Evolutionary conservation across 2,113 vertebrate genomes (phyloP), one percentile per base, ranked within the genome.

Genomic region (Stegastes partitus): DNA sequence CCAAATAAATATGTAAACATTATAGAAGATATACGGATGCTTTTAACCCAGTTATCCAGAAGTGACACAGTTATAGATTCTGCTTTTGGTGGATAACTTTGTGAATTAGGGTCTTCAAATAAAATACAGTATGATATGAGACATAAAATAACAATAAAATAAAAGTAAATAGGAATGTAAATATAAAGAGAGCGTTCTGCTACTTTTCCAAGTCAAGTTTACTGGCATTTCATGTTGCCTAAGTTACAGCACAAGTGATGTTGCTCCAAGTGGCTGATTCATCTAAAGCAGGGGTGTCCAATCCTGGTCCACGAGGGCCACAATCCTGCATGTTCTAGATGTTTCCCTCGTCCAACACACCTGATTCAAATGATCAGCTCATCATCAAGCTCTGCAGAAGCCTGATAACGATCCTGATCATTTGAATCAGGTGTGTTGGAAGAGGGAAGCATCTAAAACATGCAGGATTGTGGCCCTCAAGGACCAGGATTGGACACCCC

Each of bases 151-250:
- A n/a, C n/a, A n/a, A 68, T 5, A 3, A 81, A 66, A 42, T 73
- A 65, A 2, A 83, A 77, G 53, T 79, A 84, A 81, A 76, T 82
- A 82, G 62, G 15, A 83, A 55, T 56, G 66, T 82, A 65, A 83
- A 78, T 80, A 77, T 71, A 61, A 89, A 73, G 63, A 80, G 25
- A 79, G 28, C 0, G 1, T 67, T 56, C 63, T 66, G 18, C 61
- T 72, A 58, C 16, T 57, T 28, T 50, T 74, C 31, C 39, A 70
- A 54, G 2, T 73, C 26, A 15, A 47, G 26, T 76, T 81, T 67
- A 79, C 77, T 80, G 76, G 64, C 49, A 28, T 56, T 34, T 86
- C 61, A 39, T 58, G 73, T 62, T 75, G 78, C 42, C 70, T 67
- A 50, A 55, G 79, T 57, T 87, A 77, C 58, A 83, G 71, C 86